Conservation (phyloP, 1,140 invertebrate species). For the Chironomus tepperi region DNA sequence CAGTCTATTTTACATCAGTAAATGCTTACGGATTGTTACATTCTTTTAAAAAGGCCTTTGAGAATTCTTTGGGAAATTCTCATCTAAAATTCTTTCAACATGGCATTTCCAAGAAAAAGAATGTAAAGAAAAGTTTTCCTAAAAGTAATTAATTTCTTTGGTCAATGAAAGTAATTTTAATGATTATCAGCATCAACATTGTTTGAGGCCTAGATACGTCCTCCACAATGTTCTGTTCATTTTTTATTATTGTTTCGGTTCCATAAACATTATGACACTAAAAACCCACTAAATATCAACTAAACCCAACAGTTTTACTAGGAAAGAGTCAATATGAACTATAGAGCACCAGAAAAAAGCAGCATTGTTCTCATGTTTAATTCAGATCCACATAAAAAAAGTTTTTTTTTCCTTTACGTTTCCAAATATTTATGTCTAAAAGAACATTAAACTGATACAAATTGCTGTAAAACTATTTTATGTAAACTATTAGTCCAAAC, state of each 20-base stretch:
- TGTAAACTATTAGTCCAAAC: slow-evolving; percentile 13
- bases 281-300: neutral
- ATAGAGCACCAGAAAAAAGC: neutral
- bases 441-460: neutral
- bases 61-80: no score
- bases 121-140: no score
- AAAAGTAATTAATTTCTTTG: no score
- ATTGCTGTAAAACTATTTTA: neutral
- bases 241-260: neutral
- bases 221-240: neutral
- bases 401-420: neutral
- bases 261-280: neutral
- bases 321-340: neutral
- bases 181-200: no score
- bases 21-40: no score
- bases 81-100: no score
- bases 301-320: no score
- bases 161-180: no score
- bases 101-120: no score
- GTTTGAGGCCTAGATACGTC: no score
- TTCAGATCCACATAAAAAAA: neutral
- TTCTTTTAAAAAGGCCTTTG: no score
- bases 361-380: neutral
- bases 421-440: slow-evolving; percentile 14
- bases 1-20: no score